Conservation (phyloP, 2,113 vertebrate species). For the Pygoscelis antarcticus region DNA sequence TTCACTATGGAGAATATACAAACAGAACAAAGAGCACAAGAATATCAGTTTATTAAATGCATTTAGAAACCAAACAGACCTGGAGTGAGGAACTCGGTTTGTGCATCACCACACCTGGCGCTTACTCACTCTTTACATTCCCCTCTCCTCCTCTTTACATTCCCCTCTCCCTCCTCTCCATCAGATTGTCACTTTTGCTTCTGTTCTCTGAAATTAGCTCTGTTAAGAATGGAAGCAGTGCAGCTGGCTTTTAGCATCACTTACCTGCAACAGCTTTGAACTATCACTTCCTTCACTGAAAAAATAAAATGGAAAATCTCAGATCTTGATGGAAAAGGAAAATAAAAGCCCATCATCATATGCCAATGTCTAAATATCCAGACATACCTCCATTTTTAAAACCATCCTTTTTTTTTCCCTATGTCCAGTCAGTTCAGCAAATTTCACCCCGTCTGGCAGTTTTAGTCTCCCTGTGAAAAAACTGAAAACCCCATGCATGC, state of each 20-base stretch:
- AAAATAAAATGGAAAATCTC: neutral
- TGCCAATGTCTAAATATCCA: neutral
- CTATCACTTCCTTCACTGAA: neutral
- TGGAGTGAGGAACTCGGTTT: neutral
- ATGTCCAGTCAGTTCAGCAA: neutral
- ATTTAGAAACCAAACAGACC: neutral
- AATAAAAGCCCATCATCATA: neutral
- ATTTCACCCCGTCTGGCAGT: neutral
- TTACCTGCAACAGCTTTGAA: neutral
- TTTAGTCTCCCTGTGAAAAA: neutral
- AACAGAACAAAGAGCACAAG: constrained; percentile 40
- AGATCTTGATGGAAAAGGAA: neutral
- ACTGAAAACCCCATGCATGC: neutral
- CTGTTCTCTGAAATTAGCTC: neutral
- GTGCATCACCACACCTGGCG: neutral
- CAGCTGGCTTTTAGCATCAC: neutral
- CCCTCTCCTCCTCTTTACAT: neutral
- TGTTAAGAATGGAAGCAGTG: neutral
- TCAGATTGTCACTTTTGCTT: neutral
- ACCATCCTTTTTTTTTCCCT: neutral
- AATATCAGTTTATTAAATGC: constrained; percentile 28
- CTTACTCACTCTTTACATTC: neutral
- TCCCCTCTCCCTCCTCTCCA: neutral
- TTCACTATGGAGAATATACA: constrained; percentile 29
- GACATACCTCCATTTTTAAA: neutral